Conservation (phyloP, 1,140 invertebrate species). For the Drosophila burlai region DNA sequence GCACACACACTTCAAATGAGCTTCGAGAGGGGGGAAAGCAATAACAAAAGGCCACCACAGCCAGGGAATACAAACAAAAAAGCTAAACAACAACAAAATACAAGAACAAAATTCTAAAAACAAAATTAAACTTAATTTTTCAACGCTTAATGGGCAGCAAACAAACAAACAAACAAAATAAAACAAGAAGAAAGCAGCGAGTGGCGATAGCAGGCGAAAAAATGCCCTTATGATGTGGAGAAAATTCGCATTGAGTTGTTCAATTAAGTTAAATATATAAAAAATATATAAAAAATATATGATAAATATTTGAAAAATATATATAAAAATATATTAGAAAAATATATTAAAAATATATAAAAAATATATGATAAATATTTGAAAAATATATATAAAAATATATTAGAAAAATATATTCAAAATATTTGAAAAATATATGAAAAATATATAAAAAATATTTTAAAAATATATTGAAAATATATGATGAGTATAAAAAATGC, state of each 20-base stretch:
- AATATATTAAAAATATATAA: neutral
- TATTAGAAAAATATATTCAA: neutral
- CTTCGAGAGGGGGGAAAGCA: constrained; percentile 11
- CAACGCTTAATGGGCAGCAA: constrained; percentile 59
- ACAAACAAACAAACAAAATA: constrained; percentile 54
- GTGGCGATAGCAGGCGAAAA: neutral
- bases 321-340: neutral
- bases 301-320: neutral
- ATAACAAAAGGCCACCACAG: constrained; percentile 39
- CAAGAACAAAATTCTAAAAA: constrained; percentile 23
- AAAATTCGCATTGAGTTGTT: neutral
- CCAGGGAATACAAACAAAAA: constrained; percentile 42
- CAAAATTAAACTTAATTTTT: constrained; percentile 58
- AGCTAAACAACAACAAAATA: neutral
- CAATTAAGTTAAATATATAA: too few relatives aligned
- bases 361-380: too few relatives aligned
- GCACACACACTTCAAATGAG: constrained; percentile 24
- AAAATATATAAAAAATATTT: neutral
- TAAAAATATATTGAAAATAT: neutral
- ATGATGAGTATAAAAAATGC: too few relatives aligned
- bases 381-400: too few relatives aligned
- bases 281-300: neutral
- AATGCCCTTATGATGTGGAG: neutral
- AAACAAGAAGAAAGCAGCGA: constrained; percentile 13
- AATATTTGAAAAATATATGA: neutral